These are phyloP conservation scores for Hecatera dysodea DNA, from an alignment of 2,888 invertebrate species.

Conservation along the genomic window DNA sequence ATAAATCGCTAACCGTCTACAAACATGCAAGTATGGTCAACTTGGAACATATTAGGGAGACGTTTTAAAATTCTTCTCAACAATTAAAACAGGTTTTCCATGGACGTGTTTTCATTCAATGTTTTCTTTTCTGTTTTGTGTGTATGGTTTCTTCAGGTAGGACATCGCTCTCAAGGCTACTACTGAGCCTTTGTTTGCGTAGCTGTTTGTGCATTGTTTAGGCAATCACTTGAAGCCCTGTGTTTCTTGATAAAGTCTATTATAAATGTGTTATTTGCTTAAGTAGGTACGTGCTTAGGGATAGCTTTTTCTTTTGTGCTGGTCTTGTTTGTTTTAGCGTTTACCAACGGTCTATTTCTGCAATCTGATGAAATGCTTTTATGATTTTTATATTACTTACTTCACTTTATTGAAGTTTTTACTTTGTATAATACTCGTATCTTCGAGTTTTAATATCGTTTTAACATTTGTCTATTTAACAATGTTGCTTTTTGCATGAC, in stretches of 20 bases:
- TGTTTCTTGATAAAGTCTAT: conserved; percentile 27
- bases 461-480: background rate
- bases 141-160: conserved; percentile 18
- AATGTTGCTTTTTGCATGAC: background rate
- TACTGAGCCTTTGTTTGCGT: conserved; percentile 20
- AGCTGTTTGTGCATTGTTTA: conserved; percentile 31
- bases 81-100: conserved; percentile 19
- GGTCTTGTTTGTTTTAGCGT: background rate
- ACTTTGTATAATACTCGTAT: background rate
- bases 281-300: conserved; percentile 5
- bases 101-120: conserved; percentile 19
- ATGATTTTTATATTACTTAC: background rate
- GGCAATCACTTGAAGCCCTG: conserved; percentile 36
- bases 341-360: background rate
- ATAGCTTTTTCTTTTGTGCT: background rate
- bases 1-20: conserved; percentile 3
- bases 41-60: conserved; percentile 4
- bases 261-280: conserved; percentile 15
- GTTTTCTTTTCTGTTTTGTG: conserved; percentile 12
- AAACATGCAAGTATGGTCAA: background rate
- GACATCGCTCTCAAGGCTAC: conserved; percentile 40
- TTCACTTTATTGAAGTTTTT: background rate
- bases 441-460: background rate
- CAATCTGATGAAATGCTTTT: background rate
- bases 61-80: conserved; percentile 15